Percentiles rank a stretch among this genome's conserved stretches.
phyloP scores from a whole-genome alignment of 2,113 vertebrate genomes.

The Phyllostomus hastatus region DNA sequence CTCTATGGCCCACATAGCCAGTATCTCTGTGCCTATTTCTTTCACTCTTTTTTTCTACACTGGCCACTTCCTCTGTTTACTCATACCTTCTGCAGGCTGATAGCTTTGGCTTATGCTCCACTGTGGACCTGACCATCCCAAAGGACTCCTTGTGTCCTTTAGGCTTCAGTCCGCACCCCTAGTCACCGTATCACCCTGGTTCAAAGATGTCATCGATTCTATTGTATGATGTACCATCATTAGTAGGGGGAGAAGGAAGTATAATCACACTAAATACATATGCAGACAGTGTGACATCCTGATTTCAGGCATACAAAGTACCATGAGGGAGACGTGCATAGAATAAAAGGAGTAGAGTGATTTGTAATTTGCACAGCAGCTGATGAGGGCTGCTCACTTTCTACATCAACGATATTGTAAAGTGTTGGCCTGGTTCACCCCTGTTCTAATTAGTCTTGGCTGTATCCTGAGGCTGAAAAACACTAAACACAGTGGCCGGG shows the following conservation, averaged over 20 bases:
- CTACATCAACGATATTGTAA: background rate
- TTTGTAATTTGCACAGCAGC: background rate
- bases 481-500: background rate
- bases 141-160: background rate
- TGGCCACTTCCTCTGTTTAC: background rate
- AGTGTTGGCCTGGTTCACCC: background rate
- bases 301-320: background rate
- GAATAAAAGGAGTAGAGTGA: background rate
- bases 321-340: rapidly evolving
- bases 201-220: background rate
- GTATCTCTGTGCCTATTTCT: background rate
- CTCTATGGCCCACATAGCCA: background rate
- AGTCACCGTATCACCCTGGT: background rate
- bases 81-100: background rate
- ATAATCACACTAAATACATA: background rate
- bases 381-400: background rate
- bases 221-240: background rate
- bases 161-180: background rate
- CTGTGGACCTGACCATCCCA: background rate
- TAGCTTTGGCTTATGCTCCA: background rate
- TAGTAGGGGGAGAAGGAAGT: background rate
- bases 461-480: background rate
- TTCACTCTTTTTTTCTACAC: background rate
- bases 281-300: background rate
- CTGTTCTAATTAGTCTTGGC: background rate